These are phyloP conservation scores for Lepidocolaptes lacrymiger DNA, from an alignment of 2,797 vertebrate genomes.

Conservation along the genomic window DNA sequence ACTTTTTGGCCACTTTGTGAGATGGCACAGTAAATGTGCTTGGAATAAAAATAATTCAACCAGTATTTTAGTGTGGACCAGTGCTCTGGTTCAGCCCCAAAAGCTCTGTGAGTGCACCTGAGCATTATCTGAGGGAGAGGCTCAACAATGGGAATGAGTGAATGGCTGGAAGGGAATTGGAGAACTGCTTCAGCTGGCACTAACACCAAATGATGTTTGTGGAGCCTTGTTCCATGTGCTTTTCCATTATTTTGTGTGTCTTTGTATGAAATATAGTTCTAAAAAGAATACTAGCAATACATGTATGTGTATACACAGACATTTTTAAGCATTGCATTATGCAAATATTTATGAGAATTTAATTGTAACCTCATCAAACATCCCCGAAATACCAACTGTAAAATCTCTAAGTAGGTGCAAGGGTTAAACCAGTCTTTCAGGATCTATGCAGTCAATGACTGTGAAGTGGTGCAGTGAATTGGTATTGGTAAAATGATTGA, in stretches of 20 bases:
- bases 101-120: neutral
- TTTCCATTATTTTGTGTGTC: neutral
- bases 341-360: neutral
- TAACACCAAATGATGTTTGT: neutral
- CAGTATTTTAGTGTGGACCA: neutral
- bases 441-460: neutral
- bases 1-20: neutral
- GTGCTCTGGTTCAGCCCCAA: neutral
- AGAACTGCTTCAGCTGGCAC: neutral
- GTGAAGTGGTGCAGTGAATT: neutral
- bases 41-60: neutral
- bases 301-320: neutral
- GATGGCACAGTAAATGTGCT: neutral
- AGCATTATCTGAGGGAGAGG: neutral
- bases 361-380: neutral
- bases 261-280: neutral
- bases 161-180: neutral
- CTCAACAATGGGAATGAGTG: neutral
- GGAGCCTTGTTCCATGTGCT: neutral
- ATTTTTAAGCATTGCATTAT: neutral
- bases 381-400: neutral
- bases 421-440: neutral
- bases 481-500: neutral
- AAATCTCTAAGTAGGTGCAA: neutral
- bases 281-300: conserved; percentile 13